Evolutionary conservation across 64 coral and sea anemone genomes (phyloP).

Genomic region (Montipora sp.): DNA sequence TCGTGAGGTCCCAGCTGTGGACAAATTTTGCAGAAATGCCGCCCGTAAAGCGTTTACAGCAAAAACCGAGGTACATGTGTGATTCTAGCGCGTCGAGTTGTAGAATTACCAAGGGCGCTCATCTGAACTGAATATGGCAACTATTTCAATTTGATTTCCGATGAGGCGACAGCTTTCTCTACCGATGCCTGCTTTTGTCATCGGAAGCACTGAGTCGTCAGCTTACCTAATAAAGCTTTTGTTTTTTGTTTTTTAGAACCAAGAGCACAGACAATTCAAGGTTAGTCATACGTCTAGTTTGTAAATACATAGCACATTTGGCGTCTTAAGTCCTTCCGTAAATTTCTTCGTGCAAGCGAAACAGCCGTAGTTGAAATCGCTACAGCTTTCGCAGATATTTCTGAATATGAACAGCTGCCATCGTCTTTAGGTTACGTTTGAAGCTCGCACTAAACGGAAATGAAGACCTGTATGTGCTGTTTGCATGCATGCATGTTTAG

Average conservation of each 20-base stretch:
- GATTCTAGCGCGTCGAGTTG: background rate
- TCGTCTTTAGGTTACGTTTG: background rate
- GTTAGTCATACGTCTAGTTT: slow-evolving; percentile 1
- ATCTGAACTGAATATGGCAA: slow-evolving; percentile 6
- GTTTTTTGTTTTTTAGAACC: slow-evolving; percentile 44
- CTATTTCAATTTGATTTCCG: background rate
- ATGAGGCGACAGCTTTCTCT: background rate
- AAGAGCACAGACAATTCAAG: slow-evolving; percentile 68
- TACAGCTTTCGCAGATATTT: background rate
- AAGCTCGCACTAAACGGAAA: background rate
- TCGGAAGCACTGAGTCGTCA: background rate
- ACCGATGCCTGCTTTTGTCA: background rate
- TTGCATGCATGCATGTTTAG: slow-evolving; percentile 8
- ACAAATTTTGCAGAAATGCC: slow-evolving; percentile 27
- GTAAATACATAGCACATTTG: background rate
- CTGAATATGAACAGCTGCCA: slow-evolving; percentile 17
- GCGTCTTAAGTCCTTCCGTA: slow-evolving; percentile 19
- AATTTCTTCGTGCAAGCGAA: background rate
- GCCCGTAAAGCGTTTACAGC: slow-evolving; percentile 10
- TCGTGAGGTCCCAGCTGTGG: background rate
- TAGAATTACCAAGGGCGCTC: background rate
- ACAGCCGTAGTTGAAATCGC: background rate
- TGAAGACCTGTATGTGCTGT: slow-evolving; percentile 3
- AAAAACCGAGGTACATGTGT: slow-evolving; percentile 36
- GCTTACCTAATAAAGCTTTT: background rate